Evolutionary conservation across 2,888 invertebrate species (phyloP), one percentile per base, ranked within the genome.

Genomic region (Ophion obscuratus): DNA sequence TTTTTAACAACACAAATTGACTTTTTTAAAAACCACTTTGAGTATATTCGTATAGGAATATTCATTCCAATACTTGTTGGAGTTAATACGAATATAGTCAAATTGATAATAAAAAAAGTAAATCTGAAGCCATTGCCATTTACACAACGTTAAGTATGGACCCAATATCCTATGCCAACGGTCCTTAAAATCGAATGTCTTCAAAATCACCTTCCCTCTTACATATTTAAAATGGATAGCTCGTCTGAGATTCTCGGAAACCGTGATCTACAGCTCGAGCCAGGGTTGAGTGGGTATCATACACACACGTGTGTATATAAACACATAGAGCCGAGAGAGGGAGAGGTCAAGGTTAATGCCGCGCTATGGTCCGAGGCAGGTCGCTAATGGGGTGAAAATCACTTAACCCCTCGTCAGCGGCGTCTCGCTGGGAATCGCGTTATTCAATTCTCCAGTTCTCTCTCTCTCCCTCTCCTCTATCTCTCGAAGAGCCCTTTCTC

Each of bases 301-400:
- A 31, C 20, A 64, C 36, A 62, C 36, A 24, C 17, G 44, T 57
- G 27, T 40, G 2, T 20, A 36, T 62, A 44, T 62, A 61, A 61
- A n/a, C 40, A 61, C 61, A 74, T 40, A 20, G n/a, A 7, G 24
- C 62, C n/a, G 47, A 62, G 36, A n/a, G 44, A 71, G 66, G 59
- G 47, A 44, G 57, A 80, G 85, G 79, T 85, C 85, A 80, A 85
- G 83, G 85, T 76, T 83, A 83, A 86, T 81, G 61, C 80, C 74
- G 14, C 17, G 83, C 82, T 76, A 80, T 75, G 87, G 84, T 87
- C 61, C 70, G 79, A 79, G 71, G 84, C 79, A 85, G 84, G 57
- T 81, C 89, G 88, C 88, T 91, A 90, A 91, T 91, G 89, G 91
- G 89, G 88, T 89, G 90, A 91, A 89, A 92, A 91, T 91, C 91